Evolutionary conservation across 2,797 vertebrate species (phyloP), one percentile per base, ranked within the genome.

Genomic region (Melanotaenia parkinsoni): DNA sequence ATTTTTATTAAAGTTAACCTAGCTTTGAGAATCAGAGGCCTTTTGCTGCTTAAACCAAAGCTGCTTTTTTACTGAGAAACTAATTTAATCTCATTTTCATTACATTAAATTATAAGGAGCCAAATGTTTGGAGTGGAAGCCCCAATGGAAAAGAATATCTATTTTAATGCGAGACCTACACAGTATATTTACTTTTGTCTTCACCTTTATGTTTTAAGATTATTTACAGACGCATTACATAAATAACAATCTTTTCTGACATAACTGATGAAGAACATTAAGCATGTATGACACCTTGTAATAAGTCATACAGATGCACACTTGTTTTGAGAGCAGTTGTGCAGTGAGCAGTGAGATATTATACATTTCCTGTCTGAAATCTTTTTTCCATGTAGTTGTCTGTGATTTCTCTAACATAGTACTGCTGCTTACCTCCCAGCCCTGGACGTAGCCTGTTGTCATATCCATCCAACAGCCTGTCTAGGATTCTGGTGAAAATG

Each of bases 381-480:
- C 11, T 45, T 28, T 53, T 45, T 53, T 60, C 13, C 54, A 35
- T 45, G 38, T 30, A 13, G 35, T 20, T 22, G 60, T 70, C 24
- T 73, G 26, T 69, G 47, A 68, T 63, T 43, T 26, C 58, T 75
- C 7, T 2, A 50, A 32, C 33, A 53, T 33, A 28, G 3, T 45
- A 20, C 37, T 13, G 11, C n/a, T 58, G 58, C 94, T 95, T 83
- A 99, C 98, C 98, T 95, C 98, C 97, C 20, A 99, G 95, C 11
- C 98, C 98, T 0, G 98, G 98, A 76, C 98, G 93, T 76, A 99
- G 95, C 69, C 98, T 93, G 93, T 99, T 99, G 93, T 99, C 98
- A 0, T 99, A 99, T 38, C 98, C 98, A 58, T 99, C 98, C 89
- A 99, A 62, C 85, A 99, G 96, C 78, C 98, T 91, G 92, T 99